Conservation (phyloP, 2,113 vertebrate genomes). For the Perca flavescens region DNA sequence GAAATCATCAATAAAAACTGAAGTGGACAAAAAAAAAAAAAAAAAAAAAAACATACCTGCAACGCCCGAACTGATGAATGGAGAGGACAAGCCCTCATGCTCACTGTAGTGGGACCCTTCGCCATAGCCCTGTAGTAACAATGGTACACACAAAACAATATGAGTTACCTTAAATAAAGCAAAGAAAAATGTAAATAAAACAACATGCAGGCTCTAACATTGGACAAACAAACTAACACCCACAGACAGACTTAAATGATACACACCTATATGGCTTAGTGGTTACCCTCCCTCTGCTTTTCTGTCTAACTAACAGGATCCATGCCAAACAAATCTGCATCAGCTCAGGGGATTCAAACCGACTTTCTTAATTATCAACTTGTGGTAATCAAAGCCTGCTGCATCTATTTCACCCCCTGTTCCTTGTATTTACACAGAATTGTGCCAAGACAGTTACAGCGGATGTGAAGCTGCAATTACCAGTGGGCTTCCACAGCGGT, state of each 20-base stretch:
- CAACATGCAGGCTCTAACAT: not conserved
- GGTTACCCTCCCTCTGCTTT: constrained; percentile 47
- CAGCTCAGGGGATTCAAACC: constrained; percentile 76
- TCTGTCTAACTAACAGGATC: constrained; percentile 64
- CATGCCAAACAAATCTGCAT: constrained; percentile 80
- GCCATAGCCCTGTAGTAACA: constrained; percentile 86
- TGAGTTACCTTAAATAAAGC: not conserved
- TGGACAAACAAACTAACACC: not conserved
- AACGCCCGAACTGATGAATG: constrained; percentile 93
- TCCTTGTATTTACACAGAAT: constrained; percentile 80
- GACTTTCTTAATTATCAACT: constrained; percentile 82
- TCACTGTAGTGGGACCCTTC: constrained; percentile 92
- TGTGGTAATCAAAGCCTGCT: constrained; percentile 82
- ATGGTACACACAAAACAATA: not conserved
- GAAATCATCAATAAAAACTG: no score
- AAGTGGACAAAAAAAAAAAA: not conserved
- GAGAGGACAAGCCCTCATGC: constrained; percentile 89
- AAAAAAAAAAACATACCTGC: constrained; percentile 86
- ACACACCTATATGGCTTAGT: constrained; percentile 45
- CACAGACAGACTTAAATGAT: constrained; percentile 19
- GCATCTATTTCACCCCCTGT: constrained; percentile 77
- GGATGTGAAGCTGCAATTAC: constrained; percentile 82
- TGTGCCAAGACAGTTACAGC: constrained; percentile 80
- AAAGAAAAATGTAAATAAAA: not conserved
- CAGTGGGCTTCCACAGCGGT: constrained; percentile 78